phyloP scores from a whole-genome alignment of 1,140 invertebrate species.

The Oscheius sp. region DNA sequence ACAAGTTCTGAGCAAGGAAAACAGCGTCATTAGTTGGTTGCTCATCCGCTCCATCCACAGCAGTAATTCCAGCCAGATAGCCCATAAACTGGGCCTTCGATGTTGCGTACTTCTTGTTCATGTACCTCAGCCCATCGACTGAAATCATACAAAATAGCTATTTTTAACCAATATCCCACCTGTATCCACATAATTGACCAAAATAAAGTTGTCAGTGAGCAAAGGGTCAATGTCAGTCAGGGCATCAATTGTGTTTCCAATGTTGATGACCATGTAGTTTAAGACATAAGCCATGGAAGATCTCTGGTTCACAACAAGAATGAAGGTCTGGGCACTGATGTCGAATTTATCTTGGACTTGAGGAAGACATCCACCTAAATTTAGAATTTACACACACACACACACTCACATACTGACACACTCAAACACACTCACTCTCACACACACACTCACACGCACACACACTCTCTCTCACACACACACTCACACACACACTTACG shows the following conservation, averaged over 20 bases:
- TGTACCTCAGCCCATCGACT: not conserved
- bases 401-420: no score
- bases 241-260: not conserved
- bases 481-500: no score
- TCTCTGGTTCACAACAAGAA: not conserved
- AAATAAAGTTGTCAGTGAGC: not conserved
- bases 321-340: not conserved
- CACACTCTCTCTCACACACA: no score
- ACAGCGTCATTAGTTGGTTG: not conserved
- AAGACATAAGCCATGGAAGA: not conserved
- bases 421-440: no score
- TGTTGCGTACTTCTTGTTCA: not conserved
- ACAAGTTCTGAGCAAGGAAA: not conserved
- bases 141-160: not conserved
- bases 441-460: no score
- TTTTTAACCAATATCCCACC: not conserved
- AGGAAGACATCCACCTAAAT: not conserved
- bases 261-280: not conserved
- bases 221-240: not conserved
- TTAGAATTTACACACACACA: no score
- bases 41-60: not conserved
- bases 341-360: not conserved
- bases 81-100: not conserved
- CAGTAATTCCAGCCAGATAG: not conserved
- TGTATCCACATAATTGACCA: not conserved